Evolutionary conservation across 2,888 invertebrate species (phyloP).

Genomic region (Plebejus anna): DNA sequence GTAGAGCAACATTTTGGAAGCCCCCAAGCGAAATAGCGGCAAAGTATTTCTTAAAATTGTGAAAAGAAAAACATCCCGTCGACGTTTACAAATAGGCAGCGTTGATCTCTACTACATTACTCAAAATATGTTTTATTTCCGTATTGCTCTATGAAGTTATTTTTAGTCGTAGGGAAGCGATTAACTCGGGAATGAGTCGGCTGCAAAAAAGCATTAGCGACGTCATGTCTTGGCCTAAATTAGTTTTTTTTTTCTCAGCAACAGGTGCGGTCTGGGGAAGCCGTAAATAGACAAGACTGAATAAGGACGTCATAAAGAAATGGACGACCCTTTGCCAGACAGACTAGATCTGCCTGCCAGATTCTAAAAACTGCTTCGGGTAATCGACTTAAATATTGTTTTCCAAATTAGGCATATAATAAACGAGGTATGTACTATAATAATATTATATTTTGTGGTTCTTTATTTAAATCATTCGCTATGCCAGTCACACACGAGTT

Average conservation of each 20-base stretch:
- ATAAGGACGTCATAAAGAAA: neutral
- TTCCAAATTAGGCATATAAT: neutral
- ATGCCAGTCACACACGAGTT: neutral
- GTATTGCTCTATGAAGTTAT: slow-evolving; percentile 12
- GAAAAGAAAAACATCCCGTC: neutral
- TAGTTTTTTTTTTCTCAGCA: slow-evolving; percentile 18
- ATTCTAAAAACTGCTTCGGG: neutral
- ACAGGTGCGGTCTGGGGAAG: slow-evolving; percentile 17
- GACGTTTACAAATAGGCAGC: neutral
- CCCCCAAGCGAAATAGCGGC: neutral
- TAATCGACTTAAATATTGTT: neutral
- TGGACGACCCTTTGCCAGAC: slow-evolving; percentile 8
- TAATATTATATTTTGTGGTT: neutral
- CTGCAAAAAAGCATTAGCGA: slow-evolving; percentile 19
- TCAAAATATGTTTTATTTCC: slow-evolving; percentile 18
- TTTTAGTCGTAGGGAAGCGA: slow-evolving; percentile 11
- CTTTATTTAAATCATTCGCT: neutral
- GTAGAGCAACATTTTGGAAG: neutral
- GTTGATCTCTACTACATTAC: neutral
- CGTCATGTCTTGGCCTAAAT: slow-evolving; percentile 25
- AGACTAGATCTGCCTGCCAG: neutral
- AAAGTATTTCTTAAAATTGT: neutral
- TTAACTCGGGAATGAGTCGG: slow-evolving; percentile 13
- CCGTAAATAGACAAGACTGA: slow-evolving; percentile 19
- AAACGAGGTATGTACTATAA: neutral